phyloP scores from a whole-genome alignment of 1,140 invertebrate genomes.

The Nebria ingens region DNA sequence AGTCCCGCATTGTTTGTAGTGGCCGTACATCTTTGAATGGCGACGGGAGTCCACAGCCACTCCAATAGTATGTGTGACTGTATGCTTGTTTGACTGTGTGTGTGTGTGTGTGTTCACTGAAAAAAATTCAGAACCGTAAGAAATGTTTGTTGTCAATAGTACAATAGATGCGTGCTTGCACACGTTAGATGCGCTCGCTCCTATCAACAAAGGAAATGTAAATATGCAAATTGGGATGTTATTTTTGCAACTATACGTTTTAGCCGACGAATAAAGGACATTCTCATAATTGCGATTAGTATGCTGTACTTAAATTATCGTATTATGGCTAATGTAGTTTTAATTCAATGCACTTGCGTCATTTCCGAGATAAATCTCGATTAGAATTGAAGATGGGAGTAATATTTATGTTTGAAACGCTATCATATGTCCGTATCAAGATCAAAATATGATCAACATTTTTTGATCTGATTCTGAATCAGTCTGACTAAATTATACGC shows the following conservation, averaged over 20 bases:
- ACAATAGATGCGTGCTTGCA: background rate
- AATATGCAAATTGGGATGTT: constrained; percentile 7
- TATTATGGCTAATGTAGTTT: too few relatives aligned
- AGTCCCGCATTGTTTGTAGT: background rate
- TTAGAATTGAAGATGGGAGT: too few relatives aligned
- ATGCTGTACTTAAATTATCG: too few relatives aligned
- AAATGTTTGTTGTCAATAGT: constrained; percentile 1
- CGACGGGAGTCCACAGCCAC: background rate
- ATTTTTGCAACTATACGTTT: background rate
- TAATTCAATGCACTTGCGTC: too few relatives aligned
- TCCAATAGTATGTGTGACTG: too few relatives aligned
- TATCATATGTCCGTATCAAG: too few relatives aligned
- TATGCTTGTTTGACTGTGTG: too few relatives aligned
- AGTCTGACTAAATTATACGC: too few relatives aligned
- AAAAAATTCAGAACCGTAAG: background rate
- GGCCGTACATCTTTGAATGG: background rate
- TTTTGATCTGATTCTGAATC: too few relatives aligned
- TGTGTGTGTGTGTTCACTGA: background rate
- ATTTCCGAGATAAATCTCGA: too few relatives aligned
- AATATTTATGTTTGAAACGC: too few relatives aligned
- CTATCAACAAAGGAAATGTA: background rate
- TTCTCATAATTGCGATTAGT: background rate
- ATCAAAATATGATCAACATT: too few relatives aligned
- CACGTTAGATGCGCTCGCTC: background rate
- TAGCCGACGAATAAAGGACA: background rate